Evolutionary conservation across 2,888 invertebrate genomes (phyloP), one percentile per base, ranked within the genome.

Genomic region (Pandemis heparana): DNA sequence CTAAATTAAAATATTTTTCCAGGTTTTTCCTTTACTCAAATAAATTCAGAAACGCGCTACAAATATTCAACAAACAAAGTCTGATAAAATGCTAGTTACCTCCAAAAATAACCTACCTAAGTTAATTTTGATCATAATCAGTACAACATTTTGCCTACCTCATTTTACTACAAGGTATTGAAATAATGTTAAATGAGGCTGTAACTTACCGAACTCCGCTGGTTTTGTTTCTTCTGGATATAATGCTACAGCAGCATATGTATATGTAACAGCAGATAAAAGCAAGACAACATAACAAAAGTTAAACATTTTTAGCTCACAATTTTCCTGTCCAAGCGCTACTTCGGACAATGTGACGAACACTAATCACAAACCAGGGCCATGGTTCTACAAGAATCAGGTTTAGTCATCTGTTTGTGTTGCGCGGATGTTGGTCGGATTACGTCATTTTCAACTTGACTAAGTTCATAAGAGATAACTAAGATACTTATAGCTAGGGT

Each of bases 211-310:
- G 39, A 41, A 62, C 4, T 53, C 51, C 1, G 61, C 51, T 14
- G 69, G 69, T 53, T 70, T 70, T 5, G 18, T 12, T 32, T 70
- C 62, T n/a, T 39, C 41, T 41, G 62, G 69, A 62, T 41, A 70
- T 41, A 62, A 18, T 1, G 39, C 18, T 8, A 39, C 69, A 0
- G 69, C 61, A 1, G 69, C n/a, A 41, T n/a, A 53, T 4, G 51
- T 62, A 10, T 70, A 70, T 3, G 62, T 18, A 2, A 69, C 39
- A 12, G 39, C 38, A 10, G 51, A 53, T 8, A 5, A 2, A 23
- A 70, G 18, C 39, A 41, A 14, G 12, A 69, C 3, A 14, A 70
- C 7, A 7, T 12, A 10, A 4, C 14, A 2, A 1, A 51, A 5
- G 51, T 62, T 70, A 12, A 32, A 9, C 32, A 59, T 59, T 32